Evolutionary conservation across 1,140 invertebrate species (phyloP).

Genomic region (Nomia melanderi): DNA sequence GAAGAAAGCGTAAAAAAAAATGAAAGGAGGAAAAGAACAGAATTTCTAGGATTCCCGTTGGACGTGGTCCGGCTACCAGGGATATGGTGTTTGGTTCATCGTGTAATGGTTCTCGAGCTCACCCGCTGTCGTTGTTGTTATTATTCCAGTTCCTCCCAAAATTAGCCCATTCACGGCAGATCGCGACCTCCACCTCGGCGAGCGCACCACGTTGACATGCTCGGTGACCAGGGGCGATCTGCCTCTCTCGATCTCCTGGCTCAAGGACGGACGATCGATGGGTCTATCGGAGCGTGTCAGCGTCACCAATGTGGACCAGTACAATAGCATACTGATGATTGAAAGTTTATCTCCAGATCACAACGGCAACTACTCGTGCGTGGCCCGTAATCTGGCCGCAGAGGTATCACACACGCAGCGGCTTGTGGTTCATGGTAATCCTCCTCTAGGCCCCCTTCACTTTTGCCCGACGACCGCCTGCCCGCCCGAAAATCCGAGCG

Average conservation of each 20-base stretch:
- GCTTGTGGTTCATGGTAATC: constrained; percentile 91
- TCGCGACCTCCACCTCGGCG: constrained; percentile 87
- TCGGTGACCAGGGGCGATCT: constrained; percentile 89
- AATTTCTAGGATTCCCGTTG: constrained; percentile 9
- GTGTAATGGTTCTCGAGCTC: constrained; percentile 48
- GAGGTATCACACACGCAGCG: constrained; percentile 88
- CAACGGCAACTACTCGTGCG: constrained; percentile 89
- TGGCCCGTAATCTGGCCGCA: constrained; percentile 87
- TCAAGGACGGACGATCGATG: constrained; percentile 87
- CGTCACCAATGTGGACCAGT: constrained; percentile 88
- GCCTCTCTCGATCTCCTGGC: constrained; percentile 89
- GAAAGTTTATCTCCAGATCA: constrained; percentile 88
- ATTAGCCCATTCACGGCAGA: constrained; percentile 89
- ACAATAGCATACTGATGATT: constrained; percentile 90
- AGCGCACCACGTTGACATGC: constrained; percentile 88
- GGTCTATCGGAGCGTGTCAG: constrained; percentile 84
- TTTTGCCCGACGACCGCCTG: constrained; percentile 74
- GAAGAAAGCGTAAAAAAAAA: neutral
- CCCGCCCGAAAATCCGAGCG: constrained; percentile 71
- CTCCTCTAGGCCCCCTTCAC: constrained; percentile 75
- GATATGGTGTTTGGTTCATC: constrained; percentile 23
- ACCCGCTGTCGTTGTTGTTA: constrained; percentile 63
- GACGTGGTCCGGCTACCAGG: too few relatives aligned
- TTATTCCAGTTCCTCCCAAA: constrained; percentile 89
- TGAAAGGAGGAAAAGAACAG: too few relatives aligned